Base-by-base conservation (phyloP, 1,140 invertebrate genomes). In the Hesperophylax magnus region DNA sequence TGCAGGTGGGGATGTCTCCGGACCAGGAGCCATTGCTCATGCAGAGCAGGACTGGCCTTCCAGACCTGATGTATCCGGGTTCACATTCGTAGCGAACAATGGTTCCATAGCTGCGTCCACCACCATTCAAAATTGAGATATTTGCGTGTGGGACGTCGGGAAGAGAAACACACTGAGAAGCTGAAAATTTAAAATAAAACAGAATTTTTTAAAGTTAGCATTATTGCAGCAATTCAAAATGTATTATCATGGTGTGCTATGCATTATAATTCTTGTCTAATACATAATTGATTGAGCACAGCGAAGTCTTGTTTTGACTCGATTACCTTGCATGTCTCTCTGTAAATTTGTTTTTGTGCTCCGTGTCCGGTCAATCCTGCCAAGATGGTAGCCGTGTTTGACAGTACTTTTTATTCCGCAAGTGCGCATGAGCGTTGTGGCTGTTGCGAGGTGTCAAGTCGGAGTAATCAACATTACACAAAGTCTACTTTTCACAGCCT, bases 1-100 rank as follows among this genome's bases (percentile, higher is more conserved):
- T 93, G 88, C 98, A 99, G 6, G 92, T 93, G 17, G 98, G 98
- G 17, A 98, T 96, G 79, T 95, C 92, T 67, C 96, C 95, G 56
- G 97, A 98, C 98, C 98, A 99, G 8, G 97, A 97, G 27, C 98
- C 98, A 87, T 98, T 97, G 85, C 96, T 96, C 95, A 97, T 97
- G 87, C 98, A 99, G 18, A 98, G 92, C 54, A 99, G 93, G 3
- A 97, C 96, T 34, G 97, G 96, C 86, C 96, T 93, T 39, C 98
- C 98, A 80, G 92, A 94, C 83, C 97, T 91, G 52, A 96, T 93
- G 86, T 98, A 99, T 0, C 98, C 98, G 9, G 96, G 93, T 85
- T 98, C 96, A 87, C 98, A 99, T 87, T 98, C 95, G 87, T 97
- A 99, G 76, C 97, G 91, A 7, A 98, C 95, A 85, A 99, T 98